Base-by-base conservation (phyloP, 2,888 invertebrate genomes). In the Diadegma fenestrale region DNA sequence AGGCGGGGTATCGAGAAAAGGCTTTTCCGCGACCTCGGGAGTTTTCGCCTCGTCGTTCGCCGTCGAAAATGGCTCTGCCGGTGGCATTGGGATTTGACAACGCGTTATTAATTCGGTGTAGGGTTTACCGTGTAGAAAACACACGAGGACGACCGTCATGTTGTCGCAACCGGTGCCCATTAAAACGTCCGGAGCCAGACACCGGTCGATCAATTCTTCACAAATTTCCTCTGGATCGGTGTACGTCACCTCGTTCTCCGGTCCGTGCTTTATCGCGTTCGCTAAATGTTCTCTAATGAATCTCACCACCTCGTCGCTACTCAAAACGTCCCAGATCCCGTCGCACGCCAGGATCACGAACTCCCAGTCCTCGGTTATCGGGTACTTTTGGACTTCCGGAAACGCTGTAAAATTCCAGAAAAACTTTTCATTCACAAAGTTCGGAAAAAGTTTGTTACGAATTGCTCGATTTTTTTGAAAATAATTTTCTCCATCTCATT, bases 321-420 rank as follows among this genome's bases (percentile, higher is more conserved):
- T 97, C 95, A 99, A 95, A 33, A 99, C 99, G 94, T 99, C 99
- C 99, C 99, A 99, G 89, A 99, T 99, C 37, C 99, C 99, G 94
- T 99, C 99, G 94, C 99, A 99, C 0, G 99, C 99, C 89, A 99
- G 95, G 51, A 99, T 96, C 79, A 99, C 95, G 93, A 99, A 99
- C 95, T 99, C 99, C 97, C 98, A 98, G 86, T 99, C 98, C n/a
- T 96, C 95, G 61, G 96, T 97, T 87, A 99, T 94, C 83, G 96
- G 96, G 87, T 97, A 96, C 66, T 96, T 96, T 93, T 97, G 96
- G 5, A 99, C 97, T 92, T 99, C 99, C 0, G 99, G 99, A 92
- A 96, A 97, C 0, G 99, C 99, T 98, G 93, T 43, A 68, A 71
- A 12, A 79, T 58, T 14, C 4, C 0, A 26, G 19, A n/a, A 1